These are phyloP conservation scores for Cebus imitator DNA, from an alignment of 2,113 vertebrate genomes.

Conservation along the genomic window DNA sequence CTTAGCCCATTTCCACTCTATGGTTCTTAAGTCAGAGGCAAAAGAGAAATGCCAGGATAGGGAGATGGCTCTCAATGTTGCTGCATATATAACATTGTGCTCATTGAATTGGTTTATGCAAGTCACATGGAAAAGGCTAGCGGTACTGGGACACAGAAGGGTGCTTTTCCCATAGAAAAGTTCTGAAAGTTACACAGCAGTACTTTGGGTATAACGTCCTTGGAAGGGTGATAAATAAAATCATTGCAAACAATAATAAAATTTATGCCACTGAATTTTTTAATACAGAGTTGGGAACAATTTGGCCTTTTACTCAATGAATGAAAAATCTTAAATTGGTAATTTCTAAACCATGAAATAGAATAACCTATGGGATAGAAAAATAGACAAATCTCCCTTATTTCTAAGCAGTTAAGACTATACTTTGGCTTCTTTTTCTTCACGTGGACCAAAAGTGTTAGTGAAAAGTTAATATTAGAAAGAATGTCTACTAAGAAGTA, in stretches of 20 bases:
- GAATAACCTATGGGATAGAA: neutral
- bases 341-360: neutral
- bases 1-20: fast-evolving
- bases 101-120: neutral
- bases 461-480: neutral
- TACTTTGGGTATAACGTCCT: neutral
- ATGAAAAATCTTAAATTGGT: neutral
- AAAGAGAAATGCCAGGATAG: neutral
- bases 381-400: neutral
- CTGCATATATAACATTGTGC: fast-evolving
- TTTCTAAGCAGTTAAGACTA: neutral
- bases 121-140: neutral
- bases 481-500: neutral
- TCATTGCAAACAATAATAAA: neutral
- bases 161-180: neutral
- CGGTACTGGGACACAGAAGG: fast-evolving
- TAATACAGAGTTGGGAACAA: neutral
- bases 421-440: neutral
- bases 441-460: neutral
- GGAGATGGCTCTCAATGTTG: neutral
- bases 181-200: neutral
- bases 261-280: neutral
- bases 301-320: neutral
- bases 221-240: neutral
- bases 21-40: neutral